Evolutionary conservation across 1,140 invertebrate genomes (phyloP).

Genomic region (Drosophila punjabiensis): DNA sequence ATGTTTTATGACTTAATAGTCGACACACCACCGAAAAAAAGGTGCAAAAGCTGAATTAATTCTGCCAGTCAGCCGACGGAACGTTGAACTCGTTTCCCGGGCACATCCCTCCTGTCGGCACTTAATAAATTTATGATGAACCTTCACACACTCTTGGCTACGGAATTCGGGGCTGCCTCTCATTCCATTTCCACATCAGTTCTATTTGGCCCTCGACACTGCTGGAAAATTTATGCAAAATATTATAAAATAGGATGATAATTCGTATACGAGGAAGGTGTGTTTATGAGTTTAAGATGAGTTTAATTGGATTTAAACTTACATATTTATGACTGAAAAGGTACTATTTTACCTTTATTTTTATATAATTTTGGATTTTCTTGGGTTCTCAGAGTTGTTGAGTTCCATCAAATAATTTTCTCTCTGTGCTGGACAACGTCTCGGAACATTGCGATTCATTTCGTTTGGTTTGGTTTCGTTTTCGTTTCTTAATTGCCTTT

Average conservation of each 20-base stretch:
- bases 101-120: constrained; percentile 64
- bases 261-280: neutral
- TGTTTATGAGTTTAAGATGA: neutral
- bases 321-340: too few species aligned
- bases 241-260: neutral
- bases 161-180: constrained; percentile 19
- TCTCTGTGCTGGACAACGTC: constrained; percentile 13
- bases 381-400: neutral
- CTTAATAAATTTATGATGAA: constrained; percentile 76
- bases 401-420: neutral
- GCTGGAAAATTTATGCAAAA: neutral
- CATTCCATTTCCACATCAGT: constrained; percentile 15
- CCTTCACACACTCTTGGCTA: constrained; percentile 62
- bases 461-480: constrained; percentile 33
- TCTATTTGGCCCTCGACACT: neutral
- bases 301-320: neutral
- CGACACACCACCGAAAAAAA: constrained; percentile 8
- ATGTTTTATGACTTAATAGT: constrained; percentile 52
- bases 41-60: constrained; percentile 22
- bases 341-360: too few species aligned
- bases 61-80: constrained; percentile 33
- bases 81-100: constrained; percentile 49
- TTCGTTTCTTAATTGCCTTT: constrained; percentile 54
- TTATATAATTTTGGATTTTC: too few species aligned
- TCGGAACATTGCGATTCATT: constrained; percentile 6